Percentiles rank a stretch among this genome's conserved stretches.
These are phyloP conservation scores for Adrianichthys oophorus DNA, from an alignment of 2,797 vertebrate species.

Conservation along the genomic window DNA sequence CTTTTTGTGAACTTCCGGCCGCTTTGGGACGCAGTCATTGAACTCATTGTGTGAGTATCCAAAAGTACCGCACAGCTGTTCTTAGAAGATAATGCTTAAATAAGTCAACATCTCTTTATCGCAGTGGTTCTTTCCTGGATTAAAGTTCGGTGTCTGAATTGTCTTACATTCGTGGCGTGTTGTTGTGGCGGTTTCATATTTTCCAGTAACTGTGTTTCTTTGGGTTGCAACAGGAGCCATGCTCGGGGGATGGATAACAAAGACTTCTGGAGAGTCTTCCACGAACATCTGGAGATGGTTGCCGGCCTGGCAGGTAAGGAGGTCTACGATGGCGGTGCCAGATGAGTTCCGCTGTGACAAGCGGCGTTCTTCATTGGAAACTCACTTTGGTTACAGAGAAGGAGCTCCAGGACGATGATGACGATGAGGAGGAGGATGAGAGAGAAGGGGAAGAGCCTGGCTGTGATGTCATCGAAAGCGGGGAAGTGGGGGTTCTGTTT, in stretches of 20 bases:
- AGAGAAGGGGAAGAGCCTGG: constrained; percentile 41
- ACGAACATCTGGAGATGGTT: constrained; percentile 91
- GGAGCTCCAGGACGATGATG: constrained; percentile 74
- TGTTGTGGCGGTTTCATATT: background rate
- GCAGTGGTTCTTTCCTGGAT: no score
- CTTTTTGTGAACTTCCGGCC: constrained; percentile 93
- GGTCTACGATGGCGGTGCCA: background rate
- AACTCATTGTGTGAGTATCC: constrained; percentile 87
- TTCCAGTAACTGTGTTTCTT: background rate
- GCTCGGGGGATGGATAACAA: constrained; percentile 95
- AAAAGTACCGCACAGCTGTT: background rate
- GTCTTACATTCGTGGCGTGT: background rate
- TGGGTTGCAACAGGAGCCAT: constrained; percentile 79
- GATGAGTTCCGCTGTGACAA: background rate
- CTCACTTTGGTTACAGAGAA: constrained; percentile 75
- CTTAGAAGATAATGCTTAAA: background rate
- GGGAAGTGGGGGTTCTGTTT: constrained; percentile 80
- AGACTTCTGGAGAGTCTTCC: constrained; percentile 90
- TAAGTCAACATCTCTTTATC: background rate
- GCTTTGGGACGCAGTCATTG: constrained; percentile 92
- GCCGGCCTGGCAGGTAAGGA: constrained; percentile 83
- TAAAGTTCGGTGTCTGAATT: background rate
- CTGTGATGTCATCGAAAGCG: constrained; percentile 74
- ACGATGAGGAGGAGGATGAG: constrained; percentile 25
- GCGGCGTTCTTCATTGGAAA: background rate